These are phyloP conservation scores for Kradibia gibbosae DNA, from an alignment of 1,140 invertebrate genomes.

Conservation along the genomic window DNA sequence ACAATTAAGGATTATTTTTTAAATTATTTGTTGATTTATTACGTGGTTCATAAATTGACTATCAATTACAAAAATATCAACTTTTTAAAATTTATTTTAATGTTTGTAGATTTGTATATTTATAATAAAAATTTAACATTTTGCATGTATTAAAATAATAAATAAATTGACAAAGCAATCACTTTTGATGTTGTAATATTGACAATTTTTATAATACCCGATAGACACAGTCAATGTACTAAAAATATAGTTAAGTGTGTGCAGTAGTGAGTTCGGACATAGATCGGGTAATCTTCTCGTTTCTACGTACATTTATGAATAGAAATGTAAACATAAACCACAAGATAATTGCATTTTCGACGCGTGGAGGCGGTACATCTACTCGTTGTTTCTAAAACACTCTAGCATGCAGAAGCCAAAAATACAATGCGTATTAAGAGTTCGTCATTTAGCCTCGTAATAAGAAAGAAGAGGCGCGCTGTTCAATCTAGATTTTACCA, in stretches of 20 bases:
- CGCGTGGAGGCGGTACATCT: conserved; percentile 29
- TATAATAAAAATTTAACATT: no score
- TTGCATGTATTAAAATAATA: no score
- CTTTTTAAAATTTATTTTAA: no score
- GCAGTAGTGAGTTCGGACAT: no score
- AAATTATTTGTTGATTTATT: no score
- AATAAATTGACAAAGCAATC: not conserved
- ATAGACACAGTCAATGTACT: not conserved
- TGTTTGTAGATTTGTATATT: no score
- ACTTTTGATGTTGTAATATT: not conserved
- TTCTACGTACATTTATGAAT: not conserved
- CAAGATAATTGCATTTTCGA: conserved; percentile 14
- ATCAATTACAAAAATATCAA: no score
- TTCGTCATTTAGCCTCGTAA: conserved; percentile 14
- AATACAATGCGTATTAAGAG: conserved; percentile 56
- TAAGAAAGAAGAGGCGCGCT: not conserved
- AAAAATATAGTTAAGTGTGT: not conserved
- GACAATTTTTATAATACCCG: not conserved
- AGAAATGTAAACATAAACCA: not conserved
- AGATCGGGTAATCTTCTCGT: not conserved
- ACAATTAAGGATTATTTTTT: no score
- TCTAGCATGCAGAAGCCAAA: conserved; percentile 57
- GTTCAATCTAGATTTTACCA: conserved; percentile 61
- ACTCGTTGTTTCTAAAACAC: conserved; percentile 56
- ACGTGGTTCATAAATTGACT: no score